These are phyloP conservation scores for Thripadectes ignobilis DNA, from an alignment of 2,797 vertebrate species.

Conservation along the genomic window DNA sequence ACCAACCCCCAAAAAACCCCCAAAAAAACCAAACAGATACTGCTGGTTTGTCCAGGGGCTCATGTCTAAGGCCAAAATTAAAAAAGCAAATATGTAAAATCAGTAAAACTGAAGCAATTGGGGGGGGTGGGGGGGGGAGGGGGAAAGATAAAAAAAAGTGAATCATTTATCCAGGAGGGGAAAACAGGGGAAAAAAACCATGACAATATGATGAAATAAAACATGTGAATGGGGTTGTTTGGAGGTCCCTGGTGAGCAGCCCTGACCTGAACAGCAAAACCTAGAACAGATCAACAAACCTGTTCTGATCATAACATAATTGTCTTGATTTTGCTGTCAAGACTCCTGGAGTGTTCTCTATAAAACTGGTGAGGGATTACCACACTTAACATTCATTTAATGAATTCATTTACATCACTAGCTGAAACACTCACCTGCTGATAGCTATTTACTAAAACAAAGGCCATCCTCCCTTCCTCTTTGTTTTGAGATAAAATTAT, in stretches of 20 bases:
- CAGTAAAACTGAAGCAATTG: background rate
- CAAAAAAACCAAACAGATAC: background rate
- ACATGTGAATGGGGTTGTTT: background rate
- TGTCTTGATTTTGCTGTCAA: background rate
- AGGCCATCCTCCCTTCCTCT: background rate
- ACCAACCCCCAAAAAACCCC: background rate
- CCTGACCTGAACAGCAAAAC: background rate
- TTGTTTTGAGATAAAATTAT: background rate
- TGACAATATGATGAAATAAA: background rate
- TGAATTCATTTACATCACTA: background rate
- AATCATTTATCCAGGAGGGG: background rate
- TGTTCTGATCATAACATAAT: background rate
- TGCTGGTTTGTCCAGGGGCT: background rate
- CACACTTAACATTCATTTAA: background rate
- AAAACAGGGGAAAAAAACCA: fast-evolving
- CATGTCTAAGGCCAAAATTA: background rate
- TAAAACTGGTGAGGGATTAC: background rate
- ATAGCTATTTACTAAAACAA: background rate
- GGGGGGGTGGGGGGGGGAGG: too few relatives aligned
- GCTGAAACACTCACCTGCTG: background rate
- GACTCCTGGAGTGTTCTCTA: background rate
- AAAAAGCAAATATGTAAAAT: background rate
- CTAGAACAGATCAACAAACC: background rate
- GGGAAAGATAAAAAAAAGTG: background rate
- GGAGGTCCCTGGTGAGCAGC: background rate